phyloP scores from a whole-genome alignment of 2,797 vertebrate species.

The Scomberomorus guttatus region DNA sequence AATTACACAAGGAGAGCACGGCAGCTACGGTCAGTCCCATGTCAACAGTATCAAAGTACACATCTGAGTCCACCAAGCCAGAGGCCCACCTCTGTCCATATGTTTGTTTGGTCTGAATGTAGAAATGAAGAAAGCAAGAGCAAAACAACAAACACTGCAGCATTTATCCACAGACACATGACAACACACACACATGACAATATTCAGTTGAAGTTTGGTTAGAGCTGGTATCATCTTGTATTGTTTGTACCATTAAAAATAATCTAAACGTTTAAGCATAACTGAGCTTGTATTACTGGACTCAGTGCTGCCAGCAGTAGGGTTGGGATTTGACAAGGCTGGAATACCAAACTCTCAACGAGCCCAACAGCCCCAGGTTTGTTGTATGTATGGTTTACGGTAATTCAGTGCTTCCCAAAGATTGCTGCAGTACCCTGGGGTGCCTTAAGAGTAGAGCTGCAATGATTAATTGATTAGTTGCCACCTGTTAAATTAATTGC shows the following conservation, averaged over 20 bases:
- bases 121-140: neutral
- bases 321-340: too few species aligned
- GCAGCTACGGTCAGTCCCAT: neutral
- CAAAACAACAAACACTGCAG: neutral
- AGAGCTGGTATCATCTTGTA: too few species aligned
- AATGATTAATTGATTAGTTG: too few species aligned
- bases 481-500: too few species aligned
- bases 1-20: neutral
- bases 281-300: neutral
- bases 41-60: conserved; percentile 3
- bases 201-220: neutral
- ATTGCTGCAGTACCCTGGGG: neutral
- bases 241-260: neutral
- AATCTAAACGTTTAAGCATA: neutral
- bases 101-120: neutral
- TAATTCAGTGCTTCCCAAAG: too few species aligned
- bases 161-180: neutral
- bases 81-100: neutral
- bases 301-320: too few species aligned
- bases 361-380: too few species aligned
- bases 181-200: neutral
- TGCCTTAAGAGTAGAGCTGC: too few species aligned
- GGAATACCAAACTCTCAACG: too few species aligned
- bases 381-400: too few species aligned
- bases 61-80: neutral